Conservation (phyloP, 2,797 vertebrate species). For the Sebastes oblongus region DNA sequence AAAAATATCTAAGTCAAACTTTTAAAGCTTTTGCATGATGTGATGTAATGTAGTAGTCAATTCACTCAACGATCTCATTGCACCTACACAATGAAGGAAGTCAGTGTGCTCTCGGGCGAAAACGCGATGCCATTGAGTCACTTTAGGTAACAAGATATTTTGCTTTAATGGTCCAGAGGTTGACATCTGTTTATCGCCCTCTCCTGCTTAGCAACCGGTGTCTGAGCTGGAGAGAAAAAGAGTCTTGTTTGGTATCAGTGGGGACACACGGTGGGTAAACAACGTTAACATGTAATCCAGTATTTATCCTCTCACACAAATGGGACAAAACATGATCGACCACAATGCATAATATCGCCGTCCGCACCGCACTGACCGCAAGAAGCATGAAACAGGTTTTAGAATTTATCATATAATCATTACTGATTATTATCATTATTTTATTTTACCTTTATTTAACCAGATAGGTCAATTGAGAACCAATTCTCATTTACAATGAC, state of each 20-base stretch:
- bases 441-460: too few species aligned
- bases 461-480: too few species aligned
- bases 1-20: background rate
- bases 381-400: background rate
- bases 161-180: background rate
- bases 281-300: background rate
- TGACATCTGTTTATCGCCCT: slow-evolving; percentile 27
- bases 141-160: background rate
- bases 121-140: slow-evolving; percentile 9
- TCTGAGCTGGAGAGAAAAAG: background rate
- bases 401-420: background rate
- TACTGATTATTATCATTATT: background rate
- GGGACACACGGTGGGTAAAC: background rate
- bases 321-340: background rate
- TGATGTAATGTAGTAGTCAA: background rate
- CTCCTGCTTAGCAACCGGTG: slow-evolving; percentile 7
- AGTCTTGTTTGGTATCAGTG: background rate
- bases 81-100: background rate
- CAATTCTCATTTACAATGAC: too few species aligned
- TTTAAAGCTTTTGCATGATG: background rate
- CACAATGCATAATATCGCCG: too few species aligned
- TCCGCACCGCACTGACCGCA: too few species aligned
- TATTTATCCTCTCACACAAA: background rate
- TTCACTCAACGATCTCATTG: background rate
- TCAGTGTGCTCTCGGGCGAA: background rate